Evolutionary conservation across 2,113 vertebrate species (phyloP).

Genomic region (Opisthocomus hoazin): DNA sequence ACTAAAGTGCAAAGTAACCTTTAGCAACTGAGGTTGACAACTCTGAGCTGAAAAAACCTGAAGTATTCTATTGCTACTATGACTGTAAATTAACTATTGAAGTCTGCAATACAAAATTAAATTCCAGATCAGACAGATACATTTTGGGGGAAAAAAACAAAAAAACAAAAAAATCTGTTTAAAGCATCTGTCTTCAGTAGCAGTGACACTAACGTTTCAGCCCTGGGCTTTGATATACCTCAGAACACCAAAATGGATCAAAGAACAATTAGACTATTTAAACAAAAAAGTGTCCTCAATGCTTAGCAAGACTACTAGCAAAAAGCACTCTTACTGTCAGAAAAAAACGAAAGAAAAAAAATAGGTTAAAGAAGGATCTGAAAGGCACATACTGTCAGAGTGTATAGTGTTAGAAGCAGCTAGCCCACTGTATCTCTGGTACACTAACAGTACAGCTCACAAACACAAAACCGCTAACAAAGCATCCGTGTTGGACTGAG

Average conservation of each 20-base stretch:
- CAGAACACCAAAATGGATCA: not conserved
- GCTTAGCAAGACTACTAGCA: not conserved
- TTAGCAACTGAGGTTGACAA: not conserved
- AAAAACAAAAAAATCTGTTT: not conserved
- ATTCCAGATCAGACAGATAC: not conserved
- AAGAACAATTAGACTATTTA: not conserved
- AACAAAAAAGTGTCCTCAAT: not conserved
- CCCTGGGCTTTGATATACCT: not conserved
- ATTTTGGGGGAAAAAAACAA: too few relatives aligned
- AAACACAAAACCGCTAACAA: not conserved
- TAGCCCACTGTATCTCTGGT: not conserved
- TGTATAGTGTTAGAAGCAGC: accelerated
- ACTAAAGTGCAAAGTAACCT: accelerated
- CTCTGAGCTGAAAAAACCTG: not conserved
- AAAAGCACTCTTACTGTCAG: not conserved
- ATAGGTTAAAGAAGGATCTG: not conserved
- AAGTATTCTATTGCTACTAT: not conserved
- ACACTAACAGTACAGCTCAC: not conserved
- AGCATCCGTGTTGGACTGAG: not conserved
- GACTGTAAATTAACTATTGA: not conserved
- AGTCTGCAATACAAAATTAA: not conserved
- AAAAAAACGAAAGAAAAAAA: not conserved
- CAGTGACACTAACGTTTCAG: not conserved
- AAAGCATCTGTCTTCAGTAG: not conserved
- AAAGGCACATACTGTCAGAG: not conserved